Conservation (phyloP, 2,797 vertebrate genomes). For the Mallotus villosus region DNA sequence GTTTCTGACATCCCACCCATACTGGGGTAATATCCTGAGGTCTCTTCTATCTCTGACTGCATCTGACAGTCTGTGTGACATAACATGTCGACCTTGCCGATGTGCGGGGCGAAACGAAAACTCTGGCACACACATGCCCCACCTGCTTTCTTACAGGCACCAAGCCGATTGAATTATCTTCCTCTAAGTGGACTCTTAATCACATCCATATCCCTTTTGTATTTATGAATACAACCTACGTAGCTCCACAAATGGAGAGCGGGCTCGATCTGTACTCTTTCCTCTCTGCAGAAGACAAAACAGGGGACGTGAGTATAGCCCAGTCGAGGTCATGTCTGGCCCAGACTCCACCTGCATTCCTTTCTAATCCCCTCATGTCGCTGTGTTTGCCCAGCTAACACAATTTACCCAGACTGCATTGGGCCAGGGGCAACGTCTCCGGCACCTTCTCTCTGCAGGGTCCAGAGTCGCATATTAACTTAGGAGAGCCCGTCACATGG, state of each 20-base stretch:
- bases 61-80: background rate
- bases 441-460: slow-evolving; percentile 36
- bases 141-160: background rate
- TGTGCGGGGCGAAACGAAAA: background rate
- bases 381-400: slow-evolving; percentile 68
- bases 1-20: slow-evolving; percentile 40
- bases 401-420: slow-evolving; percentile 53
- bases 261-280: slow-evolving; percentile 53
- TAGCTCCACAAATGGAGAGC: slow-evolving; percentile 41
- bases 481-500: slow-evolving; percentile 64
- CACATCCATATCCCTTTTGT: slow-evolving; percentile 12
- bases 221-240: slow-evolving; percentile 17
- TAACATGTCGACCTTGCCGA: background rate
- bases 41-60: background rate
- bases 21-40: slow-evolving; percentile 13
- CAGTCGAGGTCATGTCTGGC: slow-evolving; percentile 24
- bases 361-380: slow-evolving; percentile 61
- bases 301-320: slow-evolving; percentile 31
- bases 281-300: slow-evolving; percentile 56
- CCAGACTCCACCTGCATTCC: slow-evolving; percentile 56
- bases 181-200: background rate
- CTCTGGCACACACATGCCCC: background rate
- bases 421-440: slow-evolving; percentile 38
- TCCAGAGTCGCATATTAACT: slow-evolving; percentile 60
- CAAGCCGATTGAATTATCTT: slow-evolving; percentile 14